Evolutionary conservation across 2,888 invertebrate species (phyloP).

Genomic region (Nymphalis c-album): DNA sequence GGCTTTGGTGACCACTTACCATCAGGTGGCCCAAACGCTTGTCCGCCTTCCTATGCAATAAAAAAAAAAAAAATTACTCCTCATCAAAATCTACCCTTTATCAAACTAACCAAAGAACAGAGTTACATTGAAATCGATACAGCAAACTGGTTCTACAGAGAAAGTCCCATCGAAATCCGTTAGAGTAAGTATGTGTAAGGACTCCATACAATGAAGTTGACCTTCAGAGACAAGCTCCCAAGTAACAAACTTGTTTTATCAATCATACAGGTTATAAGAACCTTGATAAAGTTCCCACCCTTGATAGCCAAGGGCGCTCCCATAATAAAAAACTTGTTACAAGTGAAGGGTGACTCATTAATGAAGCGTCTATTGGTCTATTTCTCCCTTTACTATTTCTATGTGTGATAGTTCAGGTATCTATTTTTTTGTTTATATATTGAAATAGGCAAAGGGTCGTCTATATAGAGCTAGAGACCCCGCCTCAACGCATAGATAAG

Average conservation of each 20-base stretch:
- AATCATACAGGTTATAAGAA: not conserved
- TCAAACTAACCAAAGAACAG: not conserved
- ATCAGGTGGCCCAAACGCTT: no score
- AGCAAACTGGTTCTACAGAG: not conserved
- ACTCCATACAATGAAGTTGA: not conserved
- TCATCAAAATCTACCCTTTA: no score
- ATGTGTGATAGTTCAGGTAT: not conserved
- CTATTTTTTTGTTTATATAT: not conserved
- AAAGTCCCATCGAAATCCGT: slow-evolving; percentile 10
- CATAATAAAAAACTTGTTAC: not conserved
- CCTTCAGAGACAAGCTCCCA: not conserved
- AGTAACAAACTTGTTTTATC: slow-evolving; percentile 3
- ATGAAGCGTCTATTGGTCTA: slow-evolving; percentile 7
- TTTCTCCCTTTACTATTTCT: not conserved
- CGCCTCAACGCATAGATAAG: no score
- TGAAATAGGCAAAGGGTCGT: no score
- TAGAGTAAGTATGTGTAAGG: not conserved
- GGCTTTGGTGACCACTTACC: no score
- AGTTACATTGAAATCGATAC: not conserved
- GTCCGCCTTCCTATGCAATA: no score
- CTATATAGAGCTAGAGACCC: no score
- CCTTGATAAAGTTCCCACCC: slow-evolving; percentile 8
- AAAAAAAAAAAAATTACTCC: no score
- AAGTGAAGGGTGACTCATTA: not conserved
- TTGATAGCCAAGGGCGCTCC: slow-evolving; percentile 3